Base-by-base conservation (phyloP, 2,888 invertebrate species). In the Thumatha senex region DNA sequence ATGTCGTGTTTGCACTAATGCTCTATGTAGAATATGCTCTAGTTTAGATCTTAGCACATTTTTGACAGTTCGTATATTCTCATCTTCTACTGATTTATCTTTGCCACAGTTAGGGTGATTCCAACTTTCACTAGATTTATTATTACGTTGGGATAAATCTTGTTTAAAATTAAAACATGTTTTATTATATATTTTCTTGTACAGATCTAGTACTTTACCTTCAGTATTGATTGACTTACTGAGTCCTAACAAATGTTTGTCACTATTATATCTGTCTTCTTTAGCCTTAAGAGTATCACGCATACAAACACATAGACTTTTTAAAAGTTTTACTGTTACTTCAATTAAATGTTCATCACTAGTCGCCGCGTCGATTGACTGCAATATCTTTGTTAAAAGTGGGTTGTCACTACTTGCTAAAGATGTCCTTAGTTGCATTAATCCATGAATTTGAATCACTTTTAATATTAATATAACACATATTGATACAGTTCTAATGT, bases 261-360 rank as follows among this genome's bases (percentile, higher is more conserved):
- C 67, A 47, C 57, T 62, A n/a, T 66, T 52, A 8, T 72, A 54
- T 10, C 59, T 65, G 35, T 70, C 67, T 64, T 79, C 67, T 51
- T 80, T 81, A 3, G 58, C 66, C 33, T 60, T 66, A 11, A 85
- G 62, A 1, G 78, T 79, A 53, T 84, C 79, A 9, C 70, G 72
- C 80, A 90, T 84, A 59, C 89, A 89, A 34, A 61, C 55, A 67
- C 90, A 89, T 36, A 89, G 65, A 64, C 80, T 82, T 51, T 78
- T 76, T n/a, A 90, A 64, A n/a, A 89, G 61, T 57, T 82, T 81
- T 15, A 84, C 55, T 0, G 86, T 85, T 30, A 82, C 78, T 47
- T 84, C 72, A 24, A 82, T 73, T 24, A 89, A 70, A 63, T 79
- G 76, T 56, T 82, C 76, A 41, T 88, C 78, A 66, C 67, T 81